Evolutionary conservation across 1,140 invertebrate genomes (phyloP).

Genomic region (Sweltsa coloradensis): DNA sequence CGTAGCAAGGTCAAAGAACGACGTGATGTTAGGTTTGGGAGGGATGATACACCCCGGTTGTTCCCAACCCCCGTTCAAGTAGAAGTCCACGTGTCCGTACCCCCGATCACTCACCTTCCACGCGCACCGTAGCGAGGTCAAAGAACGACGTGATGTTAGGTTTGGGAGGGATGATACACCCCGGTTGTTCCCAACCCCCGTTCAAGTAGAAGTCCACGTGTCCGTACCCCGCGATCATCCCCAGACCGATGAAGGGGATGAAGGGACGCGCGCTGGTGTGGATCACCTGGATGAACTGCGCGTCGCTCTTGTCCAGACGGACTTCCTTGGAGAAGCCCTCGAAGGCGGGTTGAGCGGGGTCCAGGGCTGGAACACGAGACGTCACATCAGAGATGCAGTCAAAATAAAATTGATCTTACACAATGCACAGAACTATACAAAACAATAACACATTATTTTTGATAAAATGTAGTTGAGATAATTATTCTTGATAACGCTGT

Average conservation of each 20-base stretch:
- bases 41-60: neutral
- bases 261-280: slow-evolving; percentile 33
- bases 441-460: too few relatives aligned
- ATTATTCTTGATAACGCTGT: too few relatives aligned
- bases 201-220: slow-evolving; percentile 21
- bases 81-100: slow-evolving; percentile 18
- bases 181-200: slow-evolving; percentile 25
- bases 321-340: slow-evolving; percentile 26
- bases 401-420: too few relatives aligned
- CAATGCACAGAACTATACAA: too few relatives aligned
- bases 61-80: slow-evolving; percentile 13
- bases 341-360: slow-evolving; percentile 35
- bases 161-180: slow-evolving; percentile 18
- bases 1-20: too few relatives aligned
- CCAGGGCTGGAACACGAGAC: slow-evolving; percentile 30
- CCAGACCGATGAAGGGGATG: slow-evolving; percentile 27
- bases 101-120: too few relatives aligned
- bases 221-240: slow-evolving; percentile 29
- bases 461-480: too few relatives aligned
- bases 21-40: too few relatives aligned
- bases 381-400: too few relatives aligned
- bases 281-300: slow-evolving; percentile 31
- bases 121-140: too few relatives aligned
- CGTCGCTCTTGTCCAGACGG: slow-evolving; percentile 29
- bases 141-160: too few relatives aligned